Evolutionary conservation across 2,113 vertebrate genomes (phyloP), one percentile per base, ranked within the genome.

Genomic region (Hyperopisus bebe): DNA sequence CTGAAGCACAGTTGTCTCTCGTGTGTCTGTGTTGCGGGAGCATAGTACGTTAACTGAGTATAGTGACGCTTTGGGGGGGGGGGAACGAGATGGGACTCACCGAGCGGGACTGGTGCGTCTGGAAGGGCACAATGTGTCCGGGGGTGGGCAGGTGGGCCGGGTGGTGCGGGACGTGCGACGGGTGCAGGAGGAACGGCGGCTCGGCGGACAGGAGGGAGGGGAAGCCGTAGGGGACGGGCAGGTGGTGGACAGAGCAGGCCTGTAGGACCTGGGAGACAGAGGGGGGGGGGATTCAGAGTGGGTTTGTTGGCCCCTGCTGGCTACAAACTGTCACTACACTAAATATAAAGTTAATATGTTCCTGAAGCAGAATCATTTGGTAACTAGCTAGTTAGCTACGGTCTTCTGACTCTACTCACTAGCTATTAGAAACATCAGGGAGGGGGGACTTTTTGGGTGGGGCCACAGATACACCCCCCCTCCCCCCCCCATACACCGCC

Each of bases 101-200:
- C 96, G 98, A 99, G 91, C 98, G 96, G 39, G 98, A 97, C 90
- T 98, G 98, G 89, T 98, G 98, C 80, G 98, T 96, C 92, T 99
- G 98, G 95, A 99, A 99, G 90, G 98, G 98, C 93, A 99, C 95
- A 90, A 99, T 99, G n/a, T 99, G 98, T 93, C 96, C 97, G 2
- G 97, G 97, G 88, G 97, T 94, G 66, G 97, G 96, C 89, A 99
- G 95, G 94, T 99, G 98, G 74, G 97, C 94, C 88, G 97, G 96
- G 91, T 98, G 98, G 92, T 98, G 98, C 55, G 97, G 96, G 88
- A 99, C 96, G 92, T 99, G 98, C 9, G 97, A 96, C 89, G 97
- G 97, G 92, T 98, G 97, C 88, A 99, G 96, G 93, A 99, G 96
- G 94, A 99, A 99, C 47, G 98, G 97, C 17, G 97, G 96, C 87